A percentile compares a stretch with the other conserved stretches of the same genome.
phyloP scores from a whole-genome alignment of 2,797 vertebrate genomes.

The Tolypeutes matacus region DNA sequence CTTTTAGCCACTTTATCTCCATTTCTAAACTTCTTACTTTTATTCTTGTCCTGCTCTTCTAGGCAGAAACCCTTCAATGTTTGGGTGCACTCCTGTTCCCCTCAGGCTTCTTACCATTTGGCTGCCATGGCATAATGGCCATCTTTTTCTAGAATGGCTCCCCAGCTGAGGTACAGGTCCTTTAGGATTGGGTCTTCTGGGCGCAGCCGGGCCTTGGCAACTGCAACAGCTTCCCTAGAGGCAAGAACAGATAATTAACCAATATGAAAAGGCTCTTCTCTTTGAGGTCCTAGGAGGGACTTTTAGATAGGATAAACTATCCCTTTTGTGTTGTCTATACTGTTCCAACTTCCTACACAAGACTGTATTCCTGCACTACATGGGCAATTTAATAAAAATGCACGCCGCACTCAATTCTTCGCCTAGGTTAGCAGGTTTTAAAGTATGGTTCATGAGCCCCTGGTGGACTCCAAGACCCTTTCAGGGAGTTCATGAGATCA shows the following conservation, averaged over 20 bases:
- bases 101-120: slow-evolving; percentile 93
- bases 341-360: background rate
- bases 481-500: background rate
- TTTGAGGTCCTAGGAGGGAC: background rate
- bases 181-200: slow-evolving; percentile 93
- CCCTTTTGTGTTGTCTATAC: background rate
- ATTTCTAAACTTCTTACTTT: background rate
- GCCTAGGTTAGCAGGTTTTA: background rate
- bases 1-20: background rate
- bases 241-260: background rate
- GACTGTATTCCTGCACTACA: background rate
- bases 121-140: slow-evolving; percentile 96
- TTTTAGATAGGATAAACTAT: background rate
- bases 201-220: slow-evolving; percentile 94
- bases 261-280: background rate
- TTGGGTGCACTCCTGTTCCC: background rate
- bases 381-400: background rate
- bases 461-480: background rate
- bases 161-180: slow-evolving; percentile 95
- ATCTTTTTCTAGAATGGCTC: slow-evolving; percentile 94
- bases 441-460: background rate
- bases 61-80: background rate
- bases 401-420: background rate
- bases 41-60: background rate
- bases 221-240: slow-evolving; percentile 94